Conservation (phyloP, 2,113 vertebrate genomes). For the Pantherophis guttatus region DNA sequence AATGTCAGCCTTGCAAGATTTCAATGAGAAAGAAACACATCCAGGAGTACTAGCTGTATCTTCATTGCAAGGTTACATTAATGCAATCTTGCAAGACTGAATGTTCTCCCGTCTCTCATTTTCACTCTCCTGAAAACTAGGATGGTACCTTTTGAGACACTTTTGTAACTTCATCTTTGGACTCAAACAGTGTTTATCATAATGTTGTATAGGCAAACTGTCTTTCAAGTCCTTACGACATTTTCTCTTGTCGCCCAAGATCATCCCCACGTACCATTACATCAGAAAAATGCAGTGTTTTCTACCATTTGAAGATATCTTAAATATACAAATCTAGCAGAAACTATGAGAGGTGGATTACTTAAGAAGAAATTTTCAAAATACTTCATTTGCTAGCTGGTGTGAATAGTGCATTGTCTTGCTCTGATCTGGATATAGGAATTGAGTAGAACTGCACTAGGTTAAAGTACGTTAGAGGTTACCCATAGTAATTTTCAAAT, state of each 20-base stretch:
- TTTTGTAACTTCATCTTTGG: neutral
- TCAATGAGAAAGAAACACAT: neutral
- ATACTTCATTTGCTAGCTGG: neutral
- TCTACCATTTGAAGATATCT: neutral
- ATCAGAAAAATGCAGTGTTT: neutral
- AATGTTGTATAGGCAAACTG: neutral
- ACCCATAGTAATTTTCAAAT: neutral
- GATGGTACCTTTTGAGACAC: neutral
- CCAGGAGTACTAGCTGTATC: neutral
- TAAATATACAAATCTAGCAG: neutral
- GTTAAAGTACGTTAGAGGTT: neutral
- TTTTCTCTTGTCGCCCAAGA: neutral
- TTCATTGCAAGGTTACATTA: neutral
- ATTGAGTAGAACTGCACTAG: neutral
- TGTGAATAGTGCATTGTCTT: neutral
- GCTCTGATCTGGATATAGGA: neutral
- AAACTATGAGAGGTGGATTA: neutral
- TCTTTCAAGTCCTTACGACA: neutral
- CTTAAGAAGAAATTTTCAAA: neutral
- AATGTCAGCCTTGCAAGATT: neutral
- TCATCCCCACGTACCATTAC: neutral
- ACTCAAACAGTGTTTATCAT: neutral
- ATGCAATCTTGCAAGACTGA: neutral
- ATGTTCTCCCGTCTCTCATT: neutral
- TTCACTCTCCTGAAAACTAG: neutral